Evolutionary conservation across 92 coral and sea anemone species (phyloP).

Genomic region (Bergia sp.): DNA sequence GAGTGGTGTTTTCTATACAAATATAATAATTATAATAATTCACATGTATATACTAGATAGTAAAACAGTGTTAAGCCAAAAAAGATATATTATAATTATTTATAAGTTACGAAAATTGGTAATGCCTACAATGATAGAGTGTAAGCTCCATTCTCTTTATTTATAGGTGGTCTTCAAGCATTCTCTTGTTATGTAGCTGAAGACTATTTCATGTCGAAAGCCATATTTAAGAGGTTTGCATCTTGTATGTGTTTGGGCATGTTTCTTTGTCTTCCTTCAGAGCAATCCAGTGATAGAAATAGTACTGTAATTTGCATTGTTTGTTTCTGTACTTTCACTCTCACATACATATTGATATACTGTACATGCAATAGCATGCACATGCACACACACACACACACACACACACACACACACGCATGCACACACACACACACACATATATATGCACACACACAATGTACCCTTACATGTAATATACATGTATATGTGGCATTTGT

Average conservation of each 20-base stretch:
- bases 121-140: not conserved
- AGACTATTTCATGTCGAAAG: slow-evolving; percentile 95
- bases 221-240: slow-evolving; percentile 89
- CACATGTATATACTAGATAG: too few relatives aligned
- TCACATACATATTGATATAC: not conserved
- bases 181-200: slow-evolving; percentile 98
- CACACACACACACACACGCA: too few relatives aligned
- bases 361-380: not conserved
- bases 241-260: not conserved
- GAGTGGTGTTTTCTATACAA: too few relatives aligned
- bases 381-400: too few relatives aligned
- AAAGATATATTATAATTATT: too few relatives aligned
- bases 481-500: too few relatives aligned
- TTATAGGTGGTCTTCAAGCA: slow-evolving; percentile 88
- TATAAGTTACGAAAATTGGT: too few relatives aligned
- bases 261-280: not conserved
- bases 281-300: not conserved
- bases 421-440: too few relatives aligned
- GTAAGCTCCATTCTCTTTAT: not conserved
- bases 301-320: not conserved
- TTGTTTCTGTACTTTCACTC: not conserved
- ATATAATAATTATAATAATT: too few relatives aligned
- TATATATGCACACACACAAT: too few relatives aligned
- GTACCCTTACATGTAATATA: not conserved
- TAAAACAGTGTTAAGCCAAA: too few relatives aligned